These are phyloP conservation scores for Palythoa grandis DNA, from an alignment of 92 coral and sea anemone genomes.

Conservation along the genomic window DNA sequence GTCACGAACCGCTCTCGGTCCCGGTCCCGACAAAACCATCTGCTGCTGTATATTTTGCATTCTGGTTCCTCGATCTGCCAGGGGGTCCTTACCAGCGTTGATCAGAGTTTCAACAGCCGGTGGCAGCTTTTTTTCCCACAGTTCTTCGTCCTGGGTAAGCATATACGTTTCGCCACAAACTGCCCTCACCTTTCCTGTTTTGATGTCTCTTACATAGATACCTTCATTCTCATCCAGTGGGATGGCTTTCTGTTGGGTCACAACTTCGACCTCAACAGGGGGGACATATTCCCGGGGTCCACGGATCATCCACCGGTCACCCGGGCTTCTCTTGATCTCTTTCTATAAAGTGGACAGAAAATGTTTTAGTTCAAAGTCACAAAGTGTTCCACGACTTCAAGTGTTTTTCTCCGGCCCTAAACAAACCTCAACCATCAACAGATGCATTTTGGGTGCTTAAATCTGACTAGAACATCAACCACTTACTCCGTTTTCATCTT, in stretches of 20 bases:
- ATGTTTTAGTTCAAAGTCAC: neutral
- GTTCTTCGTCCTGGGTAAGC: slow-evolving; percentile 98
- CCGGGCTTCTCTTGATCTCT: slow-evolving; percentile 77
- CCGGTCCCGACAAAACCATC: neutral
- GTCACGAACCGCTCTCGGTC: slow-evolving; percentile 57
- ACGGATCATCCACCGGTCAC: slow-evolving; percentile 99
- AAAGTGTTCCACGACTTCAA: too few relatives aligned
- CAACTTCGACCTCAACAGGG: slow-evolving; percentile 95
- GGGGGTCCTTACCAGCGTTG: slow-evolving; percentile 91
- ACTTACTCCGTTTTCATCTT: slow-evolving; percentile 69
- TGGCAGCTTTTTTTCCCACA: slow-evolving; percentile 94
- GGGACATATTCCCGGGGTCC: slow-evolving; percentile 99
- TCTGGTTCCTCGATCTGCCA: slow-evolving; percentile 96
- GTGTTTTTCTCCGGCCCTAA: too few relatives aligned
- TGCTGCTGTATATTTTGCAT: slow-evolving; percentile 41
- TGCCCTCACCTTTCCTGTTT: slow-evolving; percentile 97
- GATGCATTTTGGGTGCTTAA: neutral
- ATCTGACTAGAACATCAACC: slow-evolving; percentile 69
- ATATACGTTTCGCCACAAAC: slow-evolving; percentile 99
- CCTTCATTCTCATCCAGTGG: slow-evolving; percentile 99
- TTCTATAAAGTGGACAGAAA: slow-evolving; percentile 32
- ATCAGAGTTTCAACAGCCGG: slow-evolving; percentile 94
- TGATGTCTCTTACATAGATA: slow-evolving; percentile 96
- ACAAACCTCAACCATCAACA: too few relatives aligned
- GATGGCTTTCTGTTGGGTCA: slow-evolving; percentile 89